Base-by-base conservation (phyloP, 2,797 vertebrate species). In the Squalus acanthias region DNA sequence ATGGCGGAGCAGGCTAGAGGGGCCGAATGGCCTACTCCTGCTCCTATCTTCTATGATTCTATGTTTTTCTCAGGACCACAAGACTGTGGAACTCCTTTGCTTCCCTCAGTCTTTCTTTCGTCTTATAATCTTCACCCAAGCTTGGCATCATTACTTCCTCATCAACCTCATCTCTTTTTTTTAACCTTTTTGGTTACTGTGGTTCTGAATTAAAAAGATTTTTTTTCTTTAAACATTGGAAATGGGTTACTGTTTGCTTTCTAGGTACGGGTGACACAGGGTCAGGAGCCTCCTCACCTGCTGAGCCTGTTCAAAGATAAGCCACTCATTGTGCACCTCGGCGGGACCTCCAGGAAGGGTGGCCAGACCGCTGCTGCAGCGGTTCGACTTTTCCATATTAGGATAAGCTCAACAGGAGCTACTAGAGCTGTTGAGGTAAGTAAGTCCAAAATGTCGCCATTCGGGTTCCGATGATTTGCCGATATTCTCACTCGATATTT, bases 231-330 rank as follows among this genome's bases (percentile, higher is more conserved):
- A 29, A 7, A 26, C 46, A 22, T n/a, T 39, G n/a, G 17, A 67
- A 69, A 17, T 3, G n/a, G 13, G 15, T 12, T 53, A 10, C 46
- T 33, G 24, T 76, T 53, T 87, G 8, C 29, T 96, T 74, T 29
- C 3, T 97, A 98, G 98, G 98, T 98, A n/a, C 98, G 98, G 69
- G 98, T 98, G 96, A 98, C 97, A 96, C 98, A 98, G 97, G 98
- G 98, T 95, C 97, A 98, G 96, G 98, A 98, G 96, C 98, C 98
- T 0, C 12, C 98, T 79, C 98, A 98, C 96, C 97, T 98, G 82
- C 97, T 98, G 97, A 98, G 98, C 96, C 0, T 98, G 87, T 98
- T 98, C 96, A 98, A 98, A 96, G 96, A 96, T 65, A 98, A 98
- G 57, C 97, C 97, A 46, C 96, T 98, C 97, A 96, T 98, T 89